Evolutionary conservation across 1,140 invertebrate species (phyloP).

Genomic region (roundworm (Caenorhabditis elegans)): DNA sequence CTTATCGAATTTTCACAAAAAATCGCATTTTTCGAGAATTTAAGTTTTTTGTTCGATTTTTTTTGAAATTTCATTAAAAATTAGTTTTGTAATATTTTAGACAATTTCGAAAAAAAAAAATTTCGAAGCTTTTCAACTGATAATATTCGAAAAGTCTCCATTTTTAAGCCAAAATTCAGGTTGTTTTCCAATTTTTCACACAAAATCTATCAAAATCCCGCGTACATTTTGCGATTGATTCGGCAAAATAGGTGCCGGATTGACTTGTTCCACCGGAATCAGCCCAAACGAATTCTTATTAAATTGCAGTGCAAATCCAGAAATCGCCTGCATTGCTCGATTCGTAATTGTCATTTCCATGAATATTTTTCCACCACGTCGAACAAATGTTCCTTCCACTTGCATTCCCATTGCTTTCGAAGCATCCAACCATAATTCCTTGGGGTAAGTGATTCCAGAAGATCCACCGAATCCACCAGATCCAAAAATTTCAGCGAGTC

Average conservation of each 20-base stretch:
- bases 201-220: no score
- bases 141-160: no score
- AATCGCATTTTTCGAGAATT: no score
- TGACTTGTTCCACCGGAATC: conserved; percentile 79
- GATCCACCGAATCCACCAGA: conserved; percentile 67
- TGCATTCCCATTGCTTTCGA: conserved; percentile 78
- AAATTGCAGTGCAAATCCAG: conserved; percentile 91
- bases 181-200: no score
- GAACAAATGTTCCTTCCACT: conserved; percentile 89
- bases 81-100: no score
- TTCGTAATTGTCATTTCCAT: conserved; percentile 98
- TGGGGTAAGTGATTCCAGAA: conserved; percentile 12
- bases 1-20: no score
- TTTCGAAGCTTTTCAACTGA: no score
- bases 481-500: conserved; percentile 73
- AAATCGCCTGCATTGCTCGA: conserved; percentile 96
- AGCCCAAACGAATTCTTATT: conserved; percentile 96
- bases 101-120: no score
- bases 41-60: no score
- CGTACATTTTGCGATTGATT: conserved; percentile 73
- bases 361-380: conserved; percentile 80
- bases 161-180: no score
- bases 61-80: no score
- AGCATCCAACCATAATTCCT: conserved; percentile 59
- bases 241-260: conserved; percentile 77